Base-by-base conservation (phyloP, 2,113 vertebrate genomes). In the Elaphurus davidianus region DNA sequence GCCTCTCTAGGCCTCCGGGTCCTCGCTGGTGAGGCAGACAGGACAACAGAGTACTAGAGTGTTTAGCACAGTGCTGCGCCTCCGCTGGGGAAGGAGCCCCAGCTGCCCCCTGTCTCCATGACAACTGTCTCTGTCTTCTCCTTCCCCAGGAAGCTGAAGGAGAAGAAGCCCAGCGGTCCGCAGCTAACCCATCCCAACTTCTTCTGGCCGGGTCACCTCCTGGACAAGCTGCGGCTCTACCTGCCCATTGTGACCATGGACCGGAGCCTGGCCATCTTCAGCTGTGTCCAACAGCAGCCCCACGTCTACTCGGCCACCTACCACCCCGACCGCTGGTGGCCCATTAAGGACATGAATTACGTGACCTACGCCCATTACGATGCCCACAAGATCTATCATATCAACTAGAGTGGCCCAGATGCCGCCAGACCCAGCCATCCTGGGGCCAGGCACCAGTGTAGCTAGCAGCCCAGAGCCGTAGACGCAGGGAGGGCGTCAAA, bases 151-250 rank as follows among this genome's bases (percentile, higher is more conserved):
- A 97, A 98, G 60, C 76, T 98, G 60, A 71, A 87, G 87, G 50
- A 1, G 1, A 98, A 85, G 76, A 86, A 25, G 16, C 1, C n/a
- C 4, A 1, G 16, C 2, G 7, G 16, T 40, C 17, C 1, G 5
- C 93, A 83, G 54, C 33, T 0, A 30, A 92, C 95, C 6, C 92
- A 93, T 0, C 96, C 98, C 84, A 98, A 98, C 10, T 81, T 13
- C 12, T 99, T 98, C 97, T 99, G 98, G 98, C 98, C 98, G 0
- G 99, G 99, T 3, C 98, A 99, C 55, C 98, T 98, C 2, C 96
- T 99, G 94, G 98, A 99, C 82, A 99, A 98, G 92, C 86, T 99
- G 0, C 50, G 6, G 79, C 94, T 98, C 9, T 99, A 97, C 54
- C 94, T 98, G 16, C 98, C 98, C 2, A 47, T 64, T 0, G 59